A percentile compares a stretch with the other conserved stretches of the same genome.
Evolutionary conservation across 2,113 vertebrate genomes (phyloP).

Genomic region (Lanius ludovicianus): DNA sequence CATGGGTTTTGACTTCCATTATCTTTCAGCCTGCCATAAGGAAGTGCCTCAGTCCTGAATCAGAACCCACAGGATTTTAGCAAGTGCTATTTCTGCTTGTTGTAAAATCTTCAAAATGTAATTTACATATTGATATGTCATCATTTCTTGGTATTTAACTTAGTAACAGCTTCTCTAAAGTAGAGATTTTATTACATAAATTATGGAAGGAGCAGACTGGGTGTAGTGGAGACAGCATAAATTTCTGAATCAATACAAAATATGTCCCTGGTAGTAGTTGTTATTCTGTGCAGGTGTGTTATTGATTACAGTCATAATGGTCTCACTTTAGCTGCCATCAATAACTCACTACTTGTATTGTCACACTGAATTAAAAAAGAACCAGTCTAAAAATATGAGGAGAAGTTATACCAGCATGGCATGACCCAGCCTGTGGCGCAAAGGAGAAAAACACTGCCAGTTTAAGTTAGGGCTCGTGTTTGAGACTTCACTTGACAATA

Average conservation of each 20-base stretch:
- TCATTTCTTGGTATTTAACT: constrained; percentile 65
- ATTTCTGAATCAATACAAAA: constrained; percentile 60
- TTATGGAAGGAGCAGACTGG: constrained; percentile 33
- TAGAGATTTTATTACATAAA: constrained; percentile 53
- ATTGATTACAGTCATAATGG: constrained; percentile 65
- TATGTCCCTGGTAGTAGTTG: constrained; percentile 15
- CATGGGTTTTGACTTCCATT: not conserved
- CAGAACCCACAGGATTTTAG: constrained; percentile 48
- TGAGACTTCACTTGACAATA: not conserved
- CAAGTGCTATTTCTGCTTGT: constrained; percentile 48
- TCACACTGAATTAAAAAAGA: constrained; percentile 42
- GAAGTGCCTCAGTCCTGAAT: constrained; percentile 38
- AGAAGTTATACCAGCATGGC: not conserved
- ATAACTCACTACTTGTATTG: constrained; percentile 38
- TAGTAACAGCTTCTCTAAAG: constrained; percentile 42
- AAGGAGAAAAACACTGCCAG: not conserved
- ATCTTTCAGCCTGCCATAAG: constrained; percentile 28
- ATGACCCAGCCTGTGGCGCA: not conserved
- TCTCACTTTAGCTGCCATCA: constrained; percentile 43
- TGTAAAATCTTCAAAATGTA: constrained; percentile 51
- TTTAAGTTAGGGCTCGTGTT: not conserved
- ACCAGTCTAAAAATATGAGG: not conserved
- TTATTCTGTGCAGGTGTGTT: constrained; percentile 60
- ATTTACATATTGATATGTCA: constrained; percentile 60
- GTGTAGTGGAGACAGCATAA: constrained; percentile 7